A percentile compares a stretch with the other conserved stretches of the same genome.
Evolutionary conservation across 37 sponge, comb jelly and placozoan genomes (phyloP).

Genomic region (Cliona cf. orientalis): DNA sequence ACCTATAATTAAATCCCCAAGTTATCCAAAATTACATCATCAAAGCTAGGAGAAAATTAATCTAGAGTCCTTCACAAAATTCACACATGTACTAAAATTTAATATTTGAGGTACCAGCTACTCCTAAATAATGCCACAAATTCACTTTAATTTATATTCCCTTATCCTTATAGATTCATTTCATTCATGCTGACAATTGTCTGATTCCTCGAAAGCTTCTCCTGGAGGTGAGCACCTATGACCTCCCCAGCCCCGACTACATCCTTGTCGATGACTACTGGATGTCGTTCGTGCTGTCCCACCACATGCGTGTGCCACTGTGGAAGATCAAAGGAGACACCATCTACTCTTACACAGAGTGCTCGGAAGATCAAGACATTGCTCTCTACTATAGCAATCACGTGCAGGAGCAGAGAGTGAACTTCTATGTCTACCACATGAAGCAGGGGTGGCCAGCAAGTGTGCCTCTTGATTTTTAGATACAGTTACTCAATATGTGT

Average conservation of each 20-base stretch:
- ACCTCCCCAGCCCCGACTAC: constrained; percentile 51
- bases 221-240: constrained; percentile 24
- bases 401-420: constrained; percentile 52
- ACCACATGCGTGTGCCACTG: constrained; percentile 49
- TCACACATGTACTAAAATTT: no score
- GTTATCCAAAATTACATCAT: no score
- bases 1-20: no score
- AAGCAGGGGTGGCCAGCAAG: constrained; percentile 62
- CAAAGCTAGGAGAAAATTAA: no score
- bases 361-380: constrained; percentile 36
- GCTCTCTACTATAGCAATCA: constrained; percentile 59
- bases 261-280: constrained; percentile 76
- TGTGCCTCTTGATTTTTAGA: constrained; percentile 16
- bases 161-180: constrained; percentile 46
- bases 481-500: no score
- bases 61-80: no score
- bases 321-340: constrained; percentile 61
- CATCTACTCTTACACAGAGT: constrained; percentile 30
- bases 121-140: no score
- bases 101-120: no score
- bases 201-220: constrained; percentile 53
- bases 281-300: constrained; percentile 73
- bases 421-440: constrained; percentile 72
- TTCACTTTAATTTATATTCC: background rate
- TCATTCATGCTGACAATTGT: constrained; percentile 69